phyloP scores from a whole-genome alignment of 2,888 invertebrate genomes.

The Acleris cristana region DNA sequence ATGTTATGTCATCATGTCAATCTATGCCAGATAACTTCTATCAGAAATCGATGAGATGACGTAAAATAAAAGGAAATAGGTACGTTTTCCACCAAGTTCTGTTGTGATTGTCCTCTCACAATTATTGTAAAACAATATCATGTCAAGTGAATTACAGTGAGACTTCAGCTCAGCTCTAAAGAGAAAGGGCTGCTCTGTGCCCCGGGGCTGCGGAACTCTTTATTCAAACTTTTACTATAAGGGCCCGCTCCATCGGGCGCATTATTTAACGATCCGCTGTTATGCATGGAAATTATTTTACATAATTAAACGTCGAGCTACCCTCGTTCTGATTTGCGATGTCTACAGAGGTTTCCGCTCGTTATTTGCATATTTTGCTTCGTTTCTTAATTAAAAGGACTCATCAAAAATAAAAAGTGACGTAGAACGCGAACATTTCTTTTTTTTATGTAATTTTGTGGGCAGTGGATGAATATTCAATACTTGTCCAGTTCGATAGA shows the following conservation, averaged over 20 bases:
- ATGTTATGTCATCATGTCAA: neutral
- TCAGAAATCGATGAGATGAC: no score
- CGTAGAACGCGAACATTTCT: neutral
- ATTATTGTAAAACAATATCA: neutral
- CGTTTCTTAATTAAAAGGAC: conserved; percentile 62
- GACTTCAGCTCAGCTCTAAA: conserved; percentile 46
- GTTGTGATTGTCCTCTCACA: no score
- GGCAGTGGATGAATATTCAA: conserved; percentile 3
- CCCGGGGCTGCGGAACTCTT: conserved; percentile 67
- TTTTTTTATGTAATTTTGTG: conserved; percentile 12
- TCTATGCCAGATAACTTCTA: no score
- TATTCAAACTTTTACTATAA: conserved; percentile 71
- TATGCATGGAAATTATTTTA: conserved; percentile 80
- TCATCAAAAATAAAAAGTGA: conserved; percentile 39
- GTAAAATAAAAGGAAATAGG: no score
- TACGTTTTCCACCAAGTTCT: no score
- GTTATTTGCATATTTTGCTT: conserved; percentile 72
- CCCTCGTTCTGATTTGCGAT: conserved; percentile 76
- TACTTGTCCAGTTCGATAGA: conserved; percentile 3
- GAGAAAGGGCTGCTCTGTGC: conserved; percentile 59
- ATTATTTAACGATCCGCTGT: conserved; percentile 76
- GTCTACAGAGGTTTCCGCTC: conserved; percentile 70
- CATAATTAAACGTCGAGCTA: conserved; percentile 77
- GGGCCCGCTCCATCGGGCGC: conserved; percentile 71
- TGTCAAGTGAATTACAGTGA: conserved; percentile 23